Evolutionary conservation across 2,888 invertebrate species (phyloP).

Genomic region (Molorchus minor): DNA sequence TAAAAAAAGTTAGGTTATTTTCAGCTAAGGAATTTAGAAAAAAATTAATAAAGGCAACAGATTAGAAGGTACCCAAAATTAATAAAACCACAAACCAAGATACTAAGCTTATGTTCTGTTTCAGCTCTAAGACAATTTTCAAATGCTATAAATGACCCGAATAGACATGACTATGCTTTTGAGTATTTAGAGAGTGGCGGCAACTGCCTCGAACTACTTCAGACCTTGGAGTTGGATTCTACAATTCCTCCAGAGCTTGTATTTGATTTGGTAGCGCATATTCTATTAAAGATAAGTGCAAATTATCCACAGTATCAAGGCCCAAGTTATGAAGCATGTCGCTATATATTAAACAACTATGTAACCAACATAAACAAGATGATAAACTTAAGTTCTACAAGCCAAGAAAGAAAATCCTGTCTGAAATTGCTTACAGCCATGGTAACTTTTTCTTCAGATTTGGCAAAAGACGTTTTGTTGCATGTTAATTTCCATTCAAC

Average conservation of each 20-base stretch:
- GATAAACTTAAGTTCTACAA: slow-evolving; percentile 71
- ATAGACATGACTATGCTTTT: slow-evolving; percentile 64
- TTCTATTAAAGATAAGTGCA: slow-evolving; percentile 74
- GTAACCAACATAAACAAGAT: slow-evolving; percentile 72
- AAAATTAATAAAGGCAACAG: no score
- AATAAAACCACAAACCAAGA: background rate
- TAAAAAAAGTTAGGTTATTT: slow-evolving; percentile 61
- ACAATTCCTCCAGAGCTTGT: slow-evolving; percentile 69
- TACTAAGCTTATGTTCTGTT: slow-evolving; percentile 25
- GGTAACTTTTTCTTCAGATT: slow-evolving; percentile 74
- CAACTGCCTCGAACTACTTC: slow-evolving; percentile 74
- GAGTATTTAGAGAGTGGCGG: slow-evolving; percentile 77
- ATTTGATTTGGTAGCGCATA: slow-evolving; percentile 72
- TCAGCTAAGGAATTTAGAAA: slow-evolving; percentile 70
- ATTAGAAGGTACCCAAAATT: no score
- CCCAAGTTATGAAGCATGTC: slow-evolving; percentile 73
- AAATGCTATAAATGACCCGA: slow-evolving; percentile 25
- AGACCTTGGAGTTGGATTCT: slow-evolving; percentile 70
- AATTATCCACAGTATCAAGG: slow-evolving; percentile 69
- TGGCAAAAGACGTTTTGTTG: slow-evolving; percentile 77
- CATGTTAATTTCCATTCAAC: slow-evolving; percentile 72
- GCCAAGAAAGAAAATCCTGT: slow-evolving; percentile 72
- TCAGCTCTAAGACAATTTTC: slow-evolving; percentile 45
- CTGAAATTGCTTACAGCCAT: slow-evolving; percentile 77
- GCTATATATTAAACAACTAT: slow-evolving; percentile 75